Evolutionary conservation across 2,888 invertebrate species (phyloP), one percentile per base, ranked within the genome.

Genomic region (Altica lythri): DNA sequence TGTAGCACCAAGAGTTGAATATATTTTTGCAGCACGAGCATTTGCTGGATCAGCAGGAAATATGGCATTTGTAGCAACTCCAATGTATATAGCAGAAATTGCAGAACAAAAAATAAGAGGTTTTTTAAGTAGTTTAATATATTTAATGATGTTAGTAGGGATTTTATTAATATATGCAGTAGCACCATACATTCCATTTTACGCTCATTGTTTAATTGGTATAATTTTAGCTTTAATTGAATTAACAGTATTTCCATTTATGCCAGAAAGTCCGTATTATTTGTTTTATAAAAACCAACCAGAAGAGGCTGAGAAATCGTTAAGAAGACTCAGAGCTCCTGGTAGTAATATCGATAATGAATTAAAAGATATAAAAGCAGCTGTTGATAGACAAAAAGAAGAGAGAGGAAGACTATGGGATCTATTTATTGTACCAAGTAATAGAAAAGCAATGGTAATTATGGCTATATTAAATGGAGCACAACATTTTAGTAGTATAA

Each of bases 71-170:
- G 77, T 77, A 1, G 71, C 75, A 3, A 74, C 74, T 0, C 77
- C 76, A 6, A 75, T 76, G 76, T 76, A 75, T 61, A 72, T 76
- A 34, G 75, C 74, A 2, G 76, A 77, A 65, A 75, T 76, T 46
- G 75, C 77, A 4, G 75, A 76, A 58, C 71, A 75, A 45, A 72
- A 71, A 47, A 74, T 77, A n/a, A 57, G 77, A 30, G 77, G 77
- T 9, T 74, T 75, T 47, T 60, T 77, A 8, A 70, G 74, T 0
- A 71, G 74, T 8, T 65, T 73, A 19, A 75, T 76, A 42, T 75
- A 75, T 61, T 64, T 75, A 18, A 74, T 75, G 70, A 74, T 75
- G 74, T 62, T 76, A 12, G 51, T 75, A 2, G 77, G 77, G 5
- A 74, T 75, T 27, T 51, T 76, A n/a, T 63, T 75, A 1, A 70